Conservation (phyloP, 1,140 invertebrate genomes). For the Tachypleus tridentatus region DNA sequence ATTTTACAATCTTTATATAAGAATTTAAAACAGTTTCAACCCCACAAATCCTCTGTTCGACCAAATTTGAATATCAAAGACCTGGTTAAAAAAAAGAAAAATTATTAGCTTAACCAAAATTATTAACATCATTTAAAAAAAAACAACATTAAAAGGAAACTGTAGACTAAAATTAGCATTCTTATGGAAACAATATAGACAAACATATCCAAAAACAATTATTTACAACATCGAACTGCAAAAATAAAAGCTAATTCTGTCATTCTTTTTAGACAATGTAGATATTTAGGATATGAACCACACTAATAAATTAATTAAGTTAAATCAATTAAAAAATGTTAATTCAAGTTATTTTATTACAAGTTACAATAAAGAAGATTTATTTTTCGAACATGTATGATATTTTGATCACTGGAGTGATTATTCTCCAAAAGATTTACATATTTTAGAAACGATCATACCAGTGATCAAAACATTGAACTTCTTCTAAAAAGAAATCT, state of each 20-base stretch:
- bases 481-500: background rate
- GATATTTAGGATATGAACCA: background rate
- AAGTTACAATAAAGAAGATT: too few relatives aligned
- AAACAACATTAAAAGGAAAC: background rate
- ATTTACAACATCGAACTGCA: background rate
- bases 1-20: too few relatives aligned
- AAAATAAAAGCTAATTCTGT: background rate
- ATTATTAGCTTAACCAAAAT: constrained; percentile 4
- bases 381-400: background rate
- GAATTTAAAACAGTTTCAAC: constrained; percentile 15
- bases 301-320: constrained; percentile 1
- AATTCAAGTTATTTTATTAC: background rate
- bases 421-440: background rate
- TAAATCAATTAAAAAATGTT: background rate
- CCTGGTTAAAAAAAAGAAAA: constrained; percentile 30
- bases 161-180: background rate
- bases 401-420: background rate
- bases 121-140: background rate
- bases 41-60: constrained; percentile 73
- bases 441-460: background rate
- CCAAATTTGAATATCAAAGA: constrained; percentile 91
- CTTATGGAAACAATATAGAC: background rate
- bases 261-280: background rate
- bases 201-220: background rate
- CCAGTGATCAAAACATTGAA: background rate